Conservation (phyloP, 2,888 invertebrate genomes). For the Idaea aversata region DNA sequence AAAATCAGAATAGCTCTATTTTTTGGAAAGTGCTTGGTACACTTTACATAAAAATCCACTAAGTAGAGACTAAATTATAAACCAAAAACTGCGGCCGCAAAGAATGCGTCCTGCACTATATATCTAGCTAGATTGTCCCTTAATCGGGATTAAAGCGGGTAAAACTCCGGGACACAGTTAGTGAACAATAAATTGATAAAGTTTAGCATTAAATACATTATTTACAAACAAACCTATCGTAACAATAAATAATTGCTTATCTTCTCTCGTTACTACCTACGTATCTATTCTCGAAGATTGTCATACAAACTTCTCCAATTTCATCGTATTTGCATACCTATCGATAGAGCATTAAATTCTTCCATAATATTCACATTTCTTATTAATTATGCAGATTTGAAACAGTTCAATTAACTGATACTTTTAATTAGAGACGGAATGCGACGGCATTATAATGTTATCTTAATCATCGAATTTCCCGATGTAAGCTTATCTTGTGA, state of each 20-base stretch:
- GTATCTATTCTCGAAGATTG: not conserved
- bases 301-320: constrained; percentile 8
- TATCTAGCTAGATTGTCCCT: no score
- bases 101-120: no score
- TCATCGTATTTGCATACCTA: constrained; percentile 17
- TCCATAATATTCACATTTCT: constrained; percentile 21
- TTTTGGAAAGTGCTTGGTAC: no score
- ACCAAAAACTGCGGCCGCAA: no score
- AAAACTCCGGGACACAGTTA: no score
- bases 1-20: no score
- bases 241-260: not conserved
- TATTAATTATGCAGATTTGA: constrained; percentile 24
- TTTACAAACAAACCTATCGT: not conserved
- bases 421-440: constrained; percentile 34
- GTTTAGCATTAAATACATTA: no score
- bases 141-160: no score
- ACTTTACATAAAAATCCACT: no score
- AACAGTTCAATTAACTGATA: constrained; percentile 35
- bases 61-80: no score
- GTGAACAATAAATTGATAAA: no score
- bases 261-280: not conserved
- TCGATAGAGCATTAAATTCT: constrained; percentile 17
- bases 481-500: constrained; percentile 8
- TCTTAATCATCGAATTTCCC: constrained; percentile 2
- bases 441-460: constrained; percentile 8